These are phyloP conservation scores for Sinocyclocheilus anshuiensis DNA, from an alignment of 2,113 vertebrate species.

Conservation along the genomic window DNA sequence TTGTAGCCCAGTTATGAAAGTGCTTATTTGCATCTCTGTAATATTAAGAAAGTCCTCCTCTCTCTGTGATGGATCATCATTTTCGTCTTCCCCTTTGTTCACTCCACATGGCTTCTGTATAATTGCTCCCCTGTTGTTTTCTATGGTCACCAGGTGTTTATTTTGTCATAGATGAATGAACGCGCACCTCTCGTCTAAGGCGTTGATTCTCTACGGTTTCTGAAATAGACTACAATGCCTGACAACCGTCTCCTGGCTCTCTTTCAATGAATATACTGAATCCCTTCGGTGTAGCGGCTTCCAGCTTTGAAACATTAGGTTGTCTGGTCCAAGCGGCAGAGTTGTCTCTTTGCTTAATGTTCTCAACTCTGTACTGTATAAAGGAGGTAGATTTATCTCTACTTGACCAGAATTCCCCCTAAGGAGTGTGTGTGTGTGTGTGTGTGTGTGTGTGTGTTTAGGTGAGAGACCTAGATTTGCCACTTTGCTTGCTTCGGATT, in stretches of 20 bases:
- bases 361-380: slow-evolving; percentile 1
- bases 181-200: neutral
- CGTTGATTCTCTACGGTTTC: slow-evolving; percentile 2
- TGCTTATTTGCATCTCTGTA: neutral
- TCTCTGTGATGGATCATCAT: neutral
- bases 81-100: slow-evolving; percentile 2
- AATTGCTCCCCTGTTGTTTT: slow-evolving; percentile 37
- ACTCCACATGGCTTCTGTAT: slow-evolving; percentile 23
- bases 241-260: slow-evolving; percentile 21
- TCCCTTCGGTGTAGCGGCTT: slow-evolving; percentile 17
- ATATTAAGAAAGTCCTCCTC: slow-evolving; percentile 14
- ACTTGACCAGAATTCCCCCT: neutral
- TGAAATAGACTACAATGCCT: slow-evolving; percentile 26
- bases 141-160: slow-evolving; percentile 25
- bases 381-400: neutral
- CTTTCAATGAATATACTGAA: slow-evolving; percentile 3
- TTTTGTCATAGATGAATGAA: slow-evolving; percentile 25
- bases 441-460: too few relatives aligned
- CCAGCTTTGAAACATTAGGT: slow-evolving; percentile 33
- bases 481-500: neutral
- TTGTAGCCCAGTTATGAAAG: neutral
- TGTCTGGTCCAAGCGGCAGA: slow-evolving; percentile 10
- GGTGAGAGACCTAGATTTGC: neutral
- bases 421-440: too few relatives aligned
- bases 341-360: slow-evolving; percentile 25